phyloP scores from a whole-genome alignment of 2,113 vertebrate genomes.

The Microcebus jonahi region DNA sequence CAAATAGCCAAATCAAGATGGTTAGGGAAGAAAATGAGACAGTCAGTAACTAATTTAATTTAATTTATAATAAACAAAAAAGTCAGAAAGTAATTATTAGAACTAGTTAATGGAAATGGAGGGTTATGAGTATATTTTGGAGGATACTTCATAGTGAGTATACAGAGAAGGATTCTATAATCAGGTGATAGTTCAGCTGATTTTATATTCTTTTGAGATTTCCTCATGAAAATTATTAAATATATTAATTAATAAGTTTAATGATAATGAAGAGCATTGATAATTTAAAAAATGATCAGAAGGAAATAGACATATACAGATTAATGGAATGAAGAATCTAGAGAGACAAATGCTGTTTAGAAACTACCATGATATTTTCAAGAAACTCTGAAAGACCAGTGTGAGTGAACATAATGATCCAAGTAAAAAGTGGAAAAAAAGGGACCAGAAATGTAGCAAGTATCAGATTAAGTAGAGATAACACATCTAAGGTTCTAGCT shows the following conservation, averaged over 20 bases:
- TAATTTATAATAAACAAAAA: neutral
- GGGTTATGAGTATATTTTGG: neutral
- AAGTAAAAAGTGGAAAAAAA: no score
- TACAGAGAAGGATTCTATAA: neutral
- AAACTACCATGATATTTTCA: no score
- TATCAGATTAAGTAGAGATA: no score
- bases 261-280: neutral
- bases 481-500: no score
- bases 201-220: neutral
- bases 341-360: no score
- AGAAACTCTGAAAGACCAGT: no score
- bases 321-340: no score
- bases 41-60: neutral
- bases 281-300: neutral
- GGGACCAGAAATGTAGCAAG: no score
- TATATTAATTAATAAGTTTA: neutral
- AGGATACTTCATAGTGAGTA: neutral
- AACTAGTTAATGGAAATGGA: neutral
- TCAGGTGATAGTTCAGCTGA: neutral
- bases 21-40: neutral
- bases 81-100: neutral
- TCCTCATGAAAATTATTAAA: neutral
- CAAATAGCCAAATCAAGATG: neutral
- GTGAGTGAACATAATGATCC: no score
- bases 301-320: no score